These are phyloP conservation scores for Campoletis raptor DNA, from an alignment of 2,888 invertebrate genomes.

Conservation along the genomic window DNA sequence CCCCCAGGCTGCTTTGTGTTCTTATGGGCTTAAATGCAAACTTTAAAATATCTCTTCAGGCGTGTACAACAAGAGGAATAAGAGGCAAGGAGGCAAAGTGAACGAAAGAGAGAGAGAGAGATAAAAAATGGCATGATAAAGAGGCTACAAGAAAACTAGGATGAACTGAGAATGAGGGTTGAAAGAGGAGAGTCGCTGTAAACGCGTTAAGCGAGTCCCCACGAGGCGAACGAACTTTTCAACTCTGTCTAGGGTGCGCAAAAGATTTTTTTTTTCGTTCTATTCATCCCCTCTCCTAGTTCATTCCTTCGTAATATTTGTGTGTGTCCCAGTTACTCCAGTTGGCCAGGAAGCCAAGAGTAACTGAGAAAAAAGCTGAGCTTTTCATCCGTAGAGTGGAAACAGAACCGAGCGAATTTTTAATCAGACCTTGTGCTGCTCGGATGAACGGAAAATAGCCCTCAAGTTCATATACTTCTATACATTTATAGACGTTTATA, in stretches of 20 bases:
- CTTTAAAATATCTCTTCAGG: slow-evolving; percentile 53
- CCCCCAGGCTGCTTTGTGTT: slow-evolving; percentile 41
- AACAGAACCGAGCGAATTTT: slow-evolving; percentile 27
- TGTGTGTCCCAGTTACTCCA: neutral
- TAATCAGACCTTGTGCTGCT: slow-evolving; percentile 39
- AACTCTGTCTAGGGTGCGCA: slow-evolving; percentile 37
- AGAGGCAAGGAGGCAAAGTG: slow-evolving; percentile 27
- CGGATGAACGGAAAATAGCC: slow-evolving; percentile 15
- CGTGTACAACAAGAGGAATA: slow-evolving; percentile 8
- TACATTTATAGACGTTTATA: neutral
- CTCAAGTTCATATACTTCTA: neutral
- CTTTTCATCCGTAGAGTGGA: slow-evolving; percentile 17
- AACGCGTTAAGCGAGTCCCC: slow-evolving; percentile 54
- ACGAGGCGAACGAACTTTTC: slow-evolving; percentile 57
- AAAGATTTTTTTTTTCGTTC: slow-evolving; percentile 26
- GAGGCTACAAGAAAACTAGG: slow-evolving; percentile 12
- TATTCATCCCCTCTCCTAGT: neutral
- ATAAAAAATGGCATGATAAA: neutral
- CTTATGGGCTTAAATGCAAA: slow-evolving; percentile 50
- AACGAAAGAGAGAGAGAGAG: slow-evolving; percentile 5
- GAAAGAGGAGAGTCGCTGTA: slow-evolving; percentile 21
- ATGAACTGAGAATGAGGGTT: slow-evolving; percentile 8
- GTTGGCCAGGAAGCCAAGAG: slow-evolving; percentile 3
- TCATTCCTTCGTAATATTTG: neutral
- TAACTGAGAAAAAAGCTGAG: neutral